Conservation (phyloP, 1,140 invertebrate species). For the Carcinoscorpius rotundicauda region DNA sequence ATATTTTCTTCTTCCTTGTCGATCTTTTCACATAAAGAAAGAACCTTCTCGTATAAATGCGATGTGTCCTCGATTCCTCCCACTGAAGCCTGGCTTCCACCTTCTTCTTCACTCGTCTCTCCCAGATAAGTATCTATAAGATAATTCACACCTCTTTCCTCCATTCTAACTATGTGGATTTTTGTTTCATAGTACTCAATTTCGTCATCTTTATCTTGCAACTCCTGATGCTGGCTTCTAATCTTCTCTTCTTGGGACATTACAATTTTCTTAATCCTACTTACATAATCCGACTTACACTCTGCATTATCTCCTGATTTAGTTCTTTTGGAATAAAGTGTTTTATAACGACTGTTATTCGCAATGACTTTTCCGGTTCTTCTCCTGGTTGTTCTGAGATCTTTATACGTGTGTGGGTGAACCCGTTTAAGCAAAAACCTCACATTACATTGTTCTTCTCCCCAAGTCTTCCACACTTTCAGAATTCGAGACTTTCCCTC, state of each 20-base stretch:
- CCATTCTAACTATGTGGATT: constrained; percentile 51
- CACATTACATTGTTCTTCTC: constrained; percentile 54
- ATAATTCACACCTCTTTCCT: constrained; percentile 65
- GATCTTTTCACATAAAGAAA: constrained; percentile 53
- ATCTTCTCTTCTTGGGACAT: constrained; percentile 69
- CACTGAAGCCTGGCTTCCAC: constrained; percentile 4
- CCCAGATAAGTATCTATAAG: constrained; percentile 61
- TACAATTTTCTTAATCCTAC: constrained; percentile 51
- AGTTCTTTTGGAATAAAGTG: no score
- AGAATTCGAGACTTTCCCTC: constrained; percentile 52
- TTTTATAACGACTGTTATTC: no score
- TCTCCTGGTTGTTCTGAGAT: no score
- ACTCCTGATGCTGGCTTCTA: constrained; percentile 47
- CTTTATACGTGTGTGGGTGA: no score
- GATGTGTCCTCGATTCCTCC: constrained; percentile 19
- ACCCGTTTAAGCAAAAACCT: constrained; percentile 32
- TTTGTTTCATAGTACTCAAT: constrained; percentile 62
- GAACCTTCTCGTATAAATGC: constrained; percentile 48
- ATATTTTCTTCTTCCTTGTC: constrained; percentile 54
- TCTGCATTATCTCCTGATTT: no score
- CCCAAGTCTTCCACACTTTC: constrained; percentile 61
- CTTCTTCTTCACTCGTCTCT: constrained; percentile 22
- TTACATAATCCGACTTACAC: no score
- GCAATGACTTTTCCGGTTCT: no score
- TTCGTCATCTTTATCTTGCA: constrained; percentile 58